These are phyloP conservation scores for Hypotaenidia philippensis DNA, from an alignment of 2,797 vertebrate species.

Conservation along the genomic window DNA sequence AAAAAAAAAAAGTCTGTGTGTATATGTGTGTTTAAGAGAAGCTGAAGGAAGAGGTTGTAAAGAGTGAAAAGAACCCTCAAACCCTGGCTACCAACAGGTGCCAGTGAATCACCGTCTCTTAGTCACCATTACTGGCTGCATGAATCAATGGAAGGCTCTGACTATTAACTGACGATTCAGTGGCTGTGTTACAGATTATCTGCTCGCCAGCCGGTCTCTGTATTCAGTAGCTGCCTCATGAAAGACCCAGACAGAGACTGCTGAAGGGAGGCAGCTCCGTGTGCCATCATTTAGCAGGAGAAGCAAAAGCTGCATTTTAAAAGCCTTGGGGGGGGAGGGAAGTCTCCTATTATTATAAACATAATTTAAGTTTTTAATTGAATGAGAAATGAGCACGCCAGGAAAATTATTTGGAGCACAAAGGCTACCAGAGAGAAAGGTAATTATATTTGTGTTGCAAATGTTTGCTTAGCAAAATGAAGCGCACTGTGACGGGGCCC, in stretches of 20 bases:
- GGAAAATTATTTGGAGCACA: background rate
- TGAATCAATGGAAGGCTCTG: conserved; percentile 37
- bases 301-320: background rate
- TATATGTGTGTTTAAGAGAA: background rate
- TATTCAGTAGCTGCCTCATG: background rate
- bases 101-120: conserved; percentile 55
- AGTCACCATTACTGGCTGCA: conserved; percentile 28
- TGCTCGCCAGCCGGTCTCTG: conserved; percentile 16
- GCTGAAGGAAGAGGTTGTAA: conserved; percentile 1
- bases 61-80: conserved; percentile 11
- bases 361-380: background rate
- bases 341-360: background rate
- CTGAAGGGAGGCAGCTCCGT: background rate
- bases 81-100: background rate
- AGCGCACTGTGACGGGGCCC: background rate
- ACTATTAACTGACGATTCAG: conserved; percentile 32
- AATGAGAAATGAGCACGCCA: background rate
- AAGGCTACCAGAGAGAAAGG: conserved; percentile 14
- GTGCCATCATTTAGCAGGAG: background rate
- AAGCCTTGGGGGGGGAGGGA: background rate
- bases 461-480: conserved; percentile 38
- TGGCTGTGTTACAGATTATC: conserved; percentile 28
- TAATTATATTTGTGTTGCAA: conserved; percentile 25
- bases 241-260: background rate
- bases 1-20: too few species aligned